Base-by-base conservation (phyloP, 2,888 invertebrate genomes). In the Venusia cambrica region DNA sequence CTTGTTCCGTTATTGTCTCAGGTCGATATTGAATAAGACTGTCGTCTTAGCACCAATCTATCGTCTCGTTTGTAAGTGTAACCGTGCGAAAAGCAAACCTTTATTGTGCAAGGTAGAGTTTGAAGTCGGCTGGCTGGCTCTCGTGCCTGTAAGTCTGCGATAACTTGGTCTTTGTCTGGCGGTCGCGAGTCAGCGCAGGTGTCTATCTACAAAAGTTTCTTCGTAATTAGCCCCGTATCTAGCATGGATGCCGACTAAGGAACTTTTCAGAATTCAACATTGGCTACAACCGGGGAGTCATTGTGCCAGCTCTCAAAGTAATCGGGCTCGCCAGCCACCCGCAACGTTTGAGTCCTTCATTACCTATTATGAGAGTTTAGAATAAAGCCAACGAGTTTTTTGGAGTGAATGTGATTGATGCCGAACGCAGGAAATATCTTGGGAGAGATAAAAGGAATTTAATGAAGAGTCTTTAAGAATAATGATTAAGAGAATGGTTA, bases 341-440 rank as follows among this genome's bases (percentile, higher is more conserved):
- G 69, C 73, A 69, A 67, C 80, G 77, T 80, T 80, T 75, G 72
- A 71, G 75, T 76, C 80, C 80, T 84, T 81, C 81, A 87, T 85
- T 85, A 85, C 84, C 85, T 85, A 85, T 85, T 87, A 87, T 83
- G 84, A 84, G 85, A 85, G 81, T 87, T 87, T 84, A 85, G 83
- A 85, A 85, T 85, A 81, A 85, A 83, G 83, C 83, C 83, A 84
- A 83, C 78, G 81, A 85, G 83, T 84, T 85, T 85, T 85, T 85
- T 75, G 73, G 64, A 84, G 77, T 80, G 81, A 83, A 84, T 85
- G 83, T 87, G 87, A 87, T 87, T 87, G 87, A 87, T 87, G 84
- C 83, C 73, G 62, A 75, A 64, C 72, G 70, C 73, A 83, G 79
- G 76, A 84, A 85, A 85, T 83, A 84, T 83, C 85, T 79, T 73